Evolutionary conservation across 1,140 invertebrate species (phyloP).

Genomic region (Cydia pomonella): DNA sequence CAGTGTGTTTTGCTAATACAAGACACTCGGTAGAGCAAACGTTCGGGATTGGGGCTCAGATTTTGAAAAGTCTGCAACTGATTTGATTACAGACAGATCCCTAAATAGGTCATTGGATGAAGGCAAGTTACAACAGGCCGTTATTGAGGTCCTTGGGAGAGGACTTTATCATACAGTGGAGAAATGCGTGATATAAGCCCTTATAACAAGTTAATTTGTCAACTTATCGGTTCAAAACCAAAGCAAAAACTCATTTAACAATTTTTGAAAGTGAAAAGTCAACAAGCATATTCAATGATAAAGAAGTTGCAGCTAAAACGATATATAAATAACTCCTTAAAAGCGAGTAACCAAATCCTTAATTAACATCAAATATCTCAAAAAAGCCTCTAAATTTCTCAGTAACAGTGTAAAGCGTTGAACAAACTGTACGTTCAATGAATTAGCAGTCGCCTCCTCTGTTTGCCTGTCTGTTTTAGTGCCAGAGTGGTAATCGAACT

Average conservation of each 20-base stretch:
- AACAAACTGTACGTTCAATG: slow-evolving; percentile 9
- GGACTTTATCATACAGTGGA: no score
- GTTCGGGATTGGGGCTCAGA: background rate
- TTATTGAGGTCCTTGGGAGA: no score
- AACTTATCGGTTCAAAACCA: no score
- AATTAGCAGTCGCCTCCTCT: background rate
- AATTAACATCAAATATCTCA: slow-evolving; percentile 13
- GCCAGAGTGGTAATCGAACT: background rate
- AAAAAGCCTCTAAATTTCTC: slow-evolving; percentile 28
- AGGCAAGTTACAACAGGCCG: no score
- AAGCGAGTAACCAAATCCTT: background rate
- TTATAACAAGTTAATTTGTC: no score
- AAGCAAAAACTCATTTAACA: no score
- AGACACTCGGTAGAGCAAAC: background rate
- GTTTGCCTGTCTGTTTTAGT: slow-evolving; percentile 21
- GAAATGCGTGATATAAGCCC: no score
- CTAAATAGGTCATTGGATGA: no score
- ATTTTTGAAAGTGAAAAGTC: no score
- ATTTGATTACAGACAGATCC: no score
- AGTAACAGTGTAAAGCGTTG: slow-evolving; percentile 13
- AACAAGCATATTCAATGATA: no score
- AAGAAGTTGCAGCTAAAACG: background rate
- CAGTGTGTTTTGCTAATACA: background rate
- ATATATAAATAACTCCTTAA: background rate
- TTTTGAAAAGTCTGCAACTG: no score